phyloP scores from a whole-genome alignment of 2,113 vertebrate species.

The Pteropus alecto region DNA sequence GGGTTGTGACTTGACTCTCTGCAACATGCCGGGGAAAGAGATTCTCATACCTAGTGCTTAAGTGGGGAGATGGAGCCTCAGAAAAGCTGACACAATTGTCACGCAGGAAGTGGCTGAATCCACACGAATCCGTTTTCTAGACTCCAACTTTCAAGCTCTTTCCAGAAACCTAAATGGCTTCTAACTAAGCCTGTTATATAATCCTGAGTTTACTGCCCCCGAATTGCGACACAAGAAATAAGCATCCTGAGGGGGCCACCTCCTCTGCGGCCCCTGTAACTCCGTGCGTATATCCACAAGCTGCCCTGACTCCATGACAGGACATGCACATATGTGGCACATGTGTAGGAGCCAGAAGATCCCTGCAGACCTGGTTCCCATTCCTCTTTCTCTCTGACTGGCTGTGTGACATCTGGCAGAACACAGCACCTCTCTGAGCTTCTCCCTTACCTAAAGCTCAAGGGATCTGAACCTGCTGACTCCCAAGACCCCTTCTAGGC shows the following conservation, averaged over 20 bases:
- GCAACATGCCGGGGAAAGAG: no score
- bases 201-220: not conserved
- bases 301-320: not conserved
- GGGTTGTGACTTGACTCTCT: accelerated
- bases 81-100: not conserved
- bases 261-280: no score
- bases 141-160: not conserved
- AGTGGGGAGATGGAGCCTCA: not conserved
- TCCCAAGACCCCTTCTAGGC: not conserved
- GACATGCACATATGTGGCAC: accelerated
- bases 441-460: not conserved
- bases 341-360: accelerated
- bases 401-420: not conserved
- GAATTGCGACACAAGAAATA: not conserved
- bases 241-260: accelerated
- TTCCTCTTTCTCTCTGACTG: accelerated
- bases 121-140: not conserved
- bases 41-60: accelerated
- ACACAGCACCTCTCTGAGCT: not conserved
- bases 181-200: not conserved
- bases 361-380: accelerated
- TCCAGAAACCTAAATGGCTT: not conserved
- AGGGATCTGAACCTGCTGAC: no score
- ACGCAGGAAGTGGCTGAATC: not conserved
- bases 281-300: accelerated